Percentiles rank a stretch among this genome's conserved stretches.
Conservation (phyloP, 2,113 vertebrate species). For the Alethe castanea region DNA sequence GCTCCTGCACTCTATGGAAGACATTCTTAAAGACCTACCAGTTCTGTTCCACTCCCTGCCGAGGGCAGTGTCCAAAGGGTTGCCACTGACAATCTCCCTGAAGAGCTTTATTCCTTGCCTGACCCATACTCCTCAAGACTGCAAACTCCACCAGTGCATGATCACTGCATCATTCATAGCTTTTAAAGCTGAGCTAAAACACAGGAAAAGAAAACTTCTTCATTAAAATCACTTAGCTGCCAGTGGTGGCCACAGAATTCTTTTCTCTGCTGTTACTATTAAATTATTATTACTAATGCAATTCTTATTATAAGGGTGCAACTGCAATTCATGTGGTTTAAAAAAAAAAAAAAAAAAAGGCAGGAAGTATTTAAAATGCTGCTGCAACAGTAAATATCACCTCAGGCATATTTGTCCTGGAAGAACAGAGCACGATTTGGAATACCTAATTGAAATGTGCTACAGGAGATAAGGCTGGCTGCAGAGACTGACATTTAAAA, state of each 20-base stretch:
- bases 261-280: conserved; percentile 8
- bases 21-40: neutral
- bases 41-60: neutral
- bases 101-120: neutral
- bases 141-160: neutral
- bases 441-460: conserved; percentile 83
- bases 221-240: conserved; percentile 31
- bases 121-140: neutral
- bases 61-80: neutral
- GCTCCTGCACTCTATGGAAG: neutral
- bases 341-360: neutral
- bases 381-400: conserved; percentile 73
- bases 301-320: conserved; percentile 7
- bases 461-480: conserved; percentile 74
- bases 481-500: conserved; percentile 79
- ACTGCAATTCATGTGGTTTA: neutral
- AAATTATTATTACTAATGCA: conserved; percentile 43
- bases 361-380: conserved; percentile 68
- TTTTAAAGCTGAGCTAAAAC: neutral
- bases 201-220: neutral
- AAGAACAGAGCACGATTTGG: conserved; percentile 70
- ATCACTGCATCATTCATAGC: neutral
- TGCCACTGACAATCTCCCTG: neutral
- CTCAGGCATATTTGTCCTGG: conserved; percentile 73
- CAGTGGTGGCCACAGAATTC: neutral